These are phyloP conservation scores for Acrossocheilus fasciatus DNA, from an alignment of 2,797 vertebrate genomes.

Conservation along the genomic window DNA sequence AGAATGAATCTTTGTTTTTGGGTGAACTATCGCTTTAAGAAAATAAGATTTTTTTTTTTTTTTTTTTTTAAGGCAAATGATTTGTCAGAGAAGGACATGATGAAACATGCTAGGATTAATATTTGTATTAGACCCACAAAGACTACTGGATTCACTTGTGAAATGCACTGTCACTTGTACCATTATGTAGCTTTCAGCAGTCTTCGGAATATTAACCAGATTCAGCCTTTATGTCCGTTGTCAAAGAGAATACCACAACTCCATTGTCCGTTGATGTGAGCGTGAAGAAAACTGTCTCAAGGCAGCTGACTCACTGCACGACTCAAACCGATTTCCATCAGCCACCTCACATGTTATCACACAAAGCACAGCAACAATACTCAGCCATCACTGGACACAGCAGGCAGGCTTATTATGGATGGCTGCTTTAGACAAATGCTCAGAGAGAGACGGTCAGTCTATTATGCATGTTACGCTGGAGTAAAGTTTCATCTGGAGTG, in stretches of 20 bases:
- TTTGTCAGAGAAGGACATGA: not conserved
- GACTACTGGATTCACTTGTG: not conserved
- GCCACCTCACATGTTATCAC: slow-evolving; percentile 45
- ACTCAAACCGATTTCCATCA: slow-evolving; percentile 54
- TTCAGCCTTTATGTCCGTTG: slow-evolving; percentile 34
- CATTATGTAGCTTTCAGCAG: slow-evolving; percentile 12
- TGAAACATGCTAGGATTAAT: slow-evolving; percentile 11
- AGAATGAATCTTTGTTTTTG: not conserved
- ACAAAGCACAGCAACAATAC: slow-evolving; percentile 50
- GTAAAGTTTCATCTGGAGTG: slow-evolving; percentile 25
- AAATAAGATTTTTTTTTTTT: not conserved
- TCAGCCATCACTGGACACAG: slow-evolving; percentile 33
- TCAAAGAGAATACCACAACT: slow-evolving; percentile 43
- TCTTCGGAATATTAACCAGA: slow-evolving; percentile 52
- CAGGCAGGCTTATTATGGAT: slow-evolving; percentile 40
- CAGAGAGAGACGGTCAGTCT: slow-evolving; percentile 28
- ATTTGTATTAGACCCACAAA: slow-evolving; percentile 3
- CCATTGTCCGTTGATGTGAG: slow-evolving; percentile 42
- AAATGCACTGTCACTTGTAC: slow-evolving; percentile 22
- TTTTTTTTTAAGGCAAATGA: not conserved
- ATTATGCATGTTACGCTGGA: slow-evolving; percentile 16
- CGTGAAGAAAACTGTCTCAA: slow-evolving; percentile 51
- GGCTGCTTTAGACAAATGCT: slow-evolving; percentile 39
- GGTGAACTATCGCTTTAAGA: not conserved
- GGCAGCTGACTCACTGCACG: slow-evolving; percentile 60